Evolutionary conservation across 2,888 invertebrate genomes (phyloP), one percentile per base, ranked within the genome.

Genomic region (Marronus borbonicus): DNA sequence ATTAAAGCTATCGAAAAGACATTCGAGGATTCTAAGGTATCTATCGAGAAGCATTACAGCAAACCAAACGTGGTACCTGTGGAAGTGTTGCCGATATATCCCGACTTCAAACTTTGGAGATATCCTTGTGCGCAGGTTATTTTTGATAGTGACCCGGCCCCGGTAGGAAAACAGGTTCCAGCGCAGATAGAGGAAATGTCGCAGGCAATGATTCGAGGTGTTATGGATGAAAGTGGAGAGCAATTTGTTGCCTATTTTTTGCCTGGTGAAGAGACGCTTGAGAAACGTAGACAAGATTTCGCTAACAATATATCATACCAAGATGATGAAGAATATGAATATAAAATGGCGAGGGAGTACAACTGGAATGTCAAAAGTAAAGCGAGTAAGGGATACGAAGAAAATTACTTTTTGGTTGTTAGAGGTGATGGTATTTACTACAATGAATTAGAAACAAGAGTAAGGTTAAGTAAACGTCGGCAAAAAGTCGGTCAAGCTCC

Each of bases 291-390:
- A 77, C 91, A 94, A 60, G 98, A 99, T 85, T 92, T 94, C 70
- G 90, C 92, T 0, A 94, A 94, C 66, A 92, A 90, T 39, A 90
- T 95, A 20, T 93, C 96, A 0, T 98, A 97, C 87, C 93, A 94
- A 86, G 97, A 97, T 64, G 97, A 95, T 0, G 95, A 96, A 82
- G 96, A 96, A 76, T 99, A 99, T 85, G 98, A 99, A 84, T 99
- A 99, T 86, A 95, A 96, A 88, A 96, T 99, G 94, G 97, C 98
- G 0, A 92, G 99, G 80, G 99, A 99, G 87, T 99, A 99, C 88
- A 98, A 98, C 87, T 99, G 99, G 99, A 98, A 98, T 86, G 98
- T 99, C 24, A 98, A 99, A 89, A 98, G 97, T 88, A 98, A 98
- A 82, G 88, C 88, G 1, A 88, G 88, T 81, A 88, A 88, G 82